Base-by-base conservation (phyloP, 2,113 vertebrate genomes). In the Pseudopodoces humilis region DNA sequence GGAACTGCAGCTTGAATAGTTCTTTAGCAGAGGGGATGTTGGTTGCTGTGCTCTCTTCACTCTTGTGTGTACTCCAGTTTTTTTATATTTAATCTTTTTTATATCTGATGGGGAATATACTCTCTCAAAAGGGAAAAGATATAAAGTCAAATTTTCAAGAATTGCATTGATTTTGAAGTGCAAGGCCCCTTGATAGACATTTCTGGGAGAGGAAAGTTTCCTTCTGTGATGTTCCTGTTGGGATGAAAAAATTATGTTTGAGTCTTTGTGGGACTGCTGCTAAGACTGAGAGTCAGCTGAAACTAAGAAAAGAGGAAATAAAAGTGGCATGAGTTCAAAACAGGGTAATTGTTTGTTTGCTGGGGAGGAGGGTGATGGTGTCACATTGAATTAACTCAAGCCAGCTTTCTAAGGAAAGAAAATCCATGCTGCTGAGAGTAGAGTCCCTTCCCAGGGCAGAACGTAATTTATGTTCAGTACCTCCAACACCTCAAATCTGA, bases 1-100 rank as follows among this genome's bases (percentile, higher is more conserved):
- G 33, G 5, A 70, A 2, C 11, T 41, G 25, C 7, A 46, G 1
- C 4, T 79, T 33, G 55, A 62, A 3, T 9, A 8, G 0, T 5
- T 86, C 9, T 5, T 81, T 13, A 41, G 25, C 3, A 83, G 15
- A 23, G 46, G 8, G 6, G 18, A 5, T 28, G 4, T 3, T 55
- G 9, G 31, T 35, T 56, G 39, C 6, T 64, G 31, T 53, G 27
- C 4, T 90, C 24, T 33, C 53, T 55, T 77, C 7, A 4, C 4
- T 56, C 37, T 5, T 4, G 15, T 79, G 13, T 91, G 31, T 87
- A 55, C 31, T 74, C 31, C 3, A 15, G 1, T 1, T 9, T 39
- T 76, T 77, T 69, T 24, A 18, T 13, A 16, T 60, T 85, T 78
- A 7, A 49, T 12, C 4, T 23, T 62, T 56, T 79, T 80, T 62